A percentile compares a stretch with the other conserved stretches of the same genome.
These are phyloP conservation scores for Bombyx huttoni DNA, from an alignment of 2,888 invertebrate species.

Conservation along the genomic window DNA sequence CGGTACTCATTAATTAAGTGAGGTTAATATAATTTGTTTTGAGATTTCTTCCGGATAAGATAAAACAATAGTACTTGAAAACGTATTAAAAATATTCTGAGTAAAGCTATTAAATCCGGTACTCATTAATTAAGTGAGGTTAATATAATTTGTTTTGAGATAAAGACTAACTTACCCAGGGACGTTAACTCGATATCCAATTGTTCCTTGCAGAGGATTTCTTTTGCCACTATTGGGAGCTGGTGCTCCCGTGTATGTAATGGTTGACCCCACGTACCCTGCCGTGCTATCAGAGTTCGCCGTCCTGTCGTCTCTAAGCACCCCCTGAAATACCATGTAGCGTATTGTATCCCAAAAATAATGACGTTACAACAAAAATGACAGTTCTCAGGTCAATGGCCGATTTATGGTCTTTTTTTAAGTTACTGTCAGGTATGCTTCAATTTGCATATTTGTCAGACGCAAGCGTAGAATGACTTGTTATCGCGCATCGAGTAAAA, in stretches of 20 bases:
- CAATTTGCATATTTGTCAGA: conserved; percentile 32
- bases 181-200: conserved; percentile 75
- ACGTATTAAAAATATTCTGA: neutral
- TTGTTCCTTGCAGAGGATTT: conserved; percentile 64
- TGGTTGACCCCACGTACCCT: conserved; percentile 66
- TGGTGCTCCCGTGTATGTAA: conserved; percentile 56
- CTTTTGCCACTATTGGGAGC: conserved; percentile 65
- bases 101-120: neutral
- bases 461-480: conserved; percentile 29
- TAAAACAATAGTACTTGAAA: conserved; percentile 35
- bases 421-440: conserved; percentile 11
- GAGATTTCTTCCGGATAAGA: conserved; percentile 58
- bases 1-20: neutral
- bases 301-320: conserved; percentile 82
- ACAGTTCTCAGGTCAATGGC: conserved; percentile 11
- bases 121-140: neutral
- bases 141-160: neutral
- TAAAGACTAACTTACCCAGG: conserved; percentile 70
- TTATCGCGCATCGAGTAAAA: conserved; percentile 45
- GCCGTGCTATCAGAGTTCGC: conserved; percentile 76
- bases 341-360: conserved; percentile 33
- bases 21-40: neutral
- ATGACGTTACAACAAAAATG: conserved; percentile 18
- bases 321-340: conserved; percentile 68
- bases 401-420: conserved; percentile 6